A percentile compares a stretch with the other conserved stretches of the same genome.
Evolutionary conservation across 2,797 vertebrate genomes (phyloP).

Genomic region (Orientallactaga sibirica): DNA sequence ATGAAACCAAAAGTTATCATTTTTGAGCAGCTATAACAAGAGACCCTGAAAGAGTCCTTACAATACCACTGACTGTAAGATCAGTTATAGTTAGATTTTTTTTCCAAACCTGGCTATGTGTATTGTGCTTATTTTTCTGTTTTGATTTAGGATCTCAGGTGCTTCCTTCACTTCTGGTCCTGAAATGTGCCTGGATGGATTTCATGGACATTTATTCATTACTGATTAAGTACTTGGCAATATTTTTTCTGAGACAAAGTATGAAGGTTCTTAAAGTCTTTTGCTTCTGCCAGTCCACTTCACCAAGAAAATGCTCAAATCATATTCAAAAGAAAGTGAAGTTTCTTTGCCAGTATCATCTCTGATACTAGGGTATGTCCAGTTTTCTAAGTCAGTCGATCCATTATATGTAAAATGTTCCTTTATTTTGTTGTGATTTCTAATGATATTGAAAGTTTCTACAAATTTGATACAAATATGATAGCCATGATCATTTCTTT

Average conservation of each 20-base stretch:
- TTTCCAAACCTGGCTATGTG: background rate
- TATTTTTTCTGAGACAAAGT: background rate
- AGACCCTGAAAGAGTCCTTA: background rate
- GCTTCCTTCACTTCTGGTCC: background rate
- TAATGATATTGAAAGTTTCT: background rate
- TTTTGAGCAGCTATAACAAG: background rate
- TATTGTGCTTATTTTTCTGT: background rate
- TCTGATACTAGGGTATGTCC: background rate
- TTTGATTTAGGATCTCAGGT: background rate
- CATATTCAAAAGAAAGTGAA: background rate
- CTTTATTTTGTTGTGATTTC: slow-evolving; percentile 22
- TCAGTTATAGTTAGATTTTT: no score
- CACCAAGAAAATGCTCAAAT: background rate
- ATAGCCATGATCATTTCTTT: background rate
- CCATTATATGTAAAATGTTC: background rate
- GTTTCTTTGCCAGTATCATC: background rate
- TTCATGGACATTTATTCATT: background rate
- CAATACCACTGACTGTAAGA: background rate
- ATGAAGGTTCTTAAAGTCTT: background rate
- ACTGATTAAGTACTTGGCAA: background rate
- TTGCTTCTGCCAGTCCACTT: background rate
- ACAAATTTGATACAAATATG: background rate
- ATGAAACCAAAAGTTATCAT: background rate
- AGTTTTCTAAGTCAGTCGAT: background rate
- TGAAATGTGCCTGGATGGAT: background rate